These are phyloP conservation scores for Agrotis ipsilon DNA, from an alignment of 2,888 invertebrate species.

Conservation along the genomic window DNA sequence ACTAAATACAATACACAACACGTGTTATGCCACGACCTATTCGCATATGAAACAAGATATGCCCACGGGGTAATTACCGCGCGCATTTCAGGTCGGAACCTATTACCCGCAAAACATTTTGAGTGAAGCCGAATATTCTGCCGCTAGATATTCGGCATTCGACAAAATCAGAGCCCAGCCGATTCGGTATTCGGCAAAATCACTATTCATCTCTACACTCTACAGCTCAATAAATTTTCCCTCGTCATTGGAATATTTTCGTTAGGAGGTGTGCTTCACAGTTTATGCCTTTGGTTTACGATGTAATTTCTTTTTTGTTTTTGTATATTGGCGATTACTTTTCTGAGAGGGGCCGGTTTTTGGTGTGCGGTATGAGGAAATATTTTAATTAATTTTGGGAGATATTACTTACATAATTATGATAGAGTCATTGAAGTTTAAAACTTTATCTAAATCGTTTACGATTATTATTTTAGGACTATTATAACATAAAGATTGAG, in stretches of 20 bases:
- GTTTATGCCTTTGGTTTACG: conserved; percentile 60
- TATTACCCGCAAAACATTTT: too few species aligned
- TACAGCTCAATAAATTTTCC: conserved; percentile 72
- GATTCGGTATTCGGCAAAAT: too few species aligned
- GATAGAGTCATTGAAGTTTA: not conserved
- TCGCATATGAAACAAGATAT: too few species aligned
- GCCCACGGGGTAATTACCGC: too few species aligned
- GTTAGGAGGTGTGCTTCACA: conserved; percentile 58
- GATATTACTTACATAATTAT: too few species aligned
- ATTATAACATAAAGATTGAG: not conserved
- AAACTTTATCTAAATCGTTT: not conserved
- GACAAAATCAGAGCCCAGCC: too few species aligned
- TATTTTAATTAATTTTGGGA: not conserved
- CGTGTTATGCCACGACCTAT: too few species aligned
- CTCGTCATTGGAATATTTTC: conserved; percentile 72
- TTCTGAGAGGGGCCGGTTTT: conserved; percentile 2
- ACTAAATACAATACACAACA: too few species aligned
- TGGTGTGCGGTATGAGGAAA: not conserved
- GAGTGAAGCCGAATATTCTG: too few species aligned
- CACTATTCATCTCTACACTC: too few species aligned
- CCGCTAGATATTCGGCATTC: too few species aligned
- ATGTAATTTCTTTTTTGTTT: conserved; percentile 58
- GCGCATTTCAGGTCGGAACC: too few species aligned
- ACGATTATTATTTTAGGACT: not conserved
- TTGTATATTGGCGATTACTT: conserved; percentile 28